Base-by-base conservation (phyloP, 2,797 vertebrate species). In the Chaunax sp. region DNA sequence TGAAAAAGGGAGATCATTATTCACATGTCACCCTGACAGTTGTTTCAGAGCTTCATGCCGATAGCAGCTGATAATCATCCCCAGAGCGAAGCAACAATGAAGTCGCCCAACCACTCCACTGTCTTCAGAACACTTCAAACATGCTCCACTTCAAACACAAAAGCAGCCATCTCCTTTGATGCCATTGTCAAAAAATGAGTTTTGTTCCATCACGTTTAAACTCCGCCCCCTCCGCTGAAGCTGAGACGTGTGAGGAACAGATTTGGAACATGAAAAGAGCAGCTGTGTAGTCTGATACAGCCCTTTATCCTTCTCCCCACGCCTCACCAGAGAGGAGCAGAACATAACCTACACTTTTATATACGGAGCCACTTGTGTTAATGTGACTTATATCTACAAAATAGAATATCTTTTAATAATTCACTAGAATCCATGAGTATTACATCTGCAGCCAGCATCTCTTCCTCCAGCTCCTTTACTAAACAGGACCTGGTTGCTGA, bases 51-150 rank as follows among this genome's bases (percentile, higher is more conserved):
- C 88, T 91, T 46, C 47, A 68, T 66, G 77, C 86, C 82, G 87
- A 92, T 92, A 90, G 92, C 88, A 89, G 89, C 87, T 89, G 92
- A 94, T 93, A 93, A 93, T 93, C 94, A 93, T 90, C 87, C 81
- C 88, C 84, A 78, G 89, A 92, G 89, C 84, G 71, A 69, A 73
- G 89, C 91, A 90, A 89, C 92, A 90, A 92, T 93, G 90, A 93
- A 93, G 90, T 94, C 84, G 85, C 88, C 88, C 81, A 68, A 87
- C 88, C 89, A 90, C 92, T 93, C 82, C 84, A 92, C 90, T 91
- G 91, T 92, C 93, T 94, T 91, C 90, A 91, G 89, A 90, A 82
- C 90, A 92, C 92, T 93, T 95, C 92, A 93, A 93, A 93, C 90
- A 86, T 86, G 80, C 89, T 88, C 47, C 90, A 88, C 92, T 91